phyloP scores from a whole-genome alignment of 2,797 vertebrate species.

The Malurus leucopterus region DNA sequence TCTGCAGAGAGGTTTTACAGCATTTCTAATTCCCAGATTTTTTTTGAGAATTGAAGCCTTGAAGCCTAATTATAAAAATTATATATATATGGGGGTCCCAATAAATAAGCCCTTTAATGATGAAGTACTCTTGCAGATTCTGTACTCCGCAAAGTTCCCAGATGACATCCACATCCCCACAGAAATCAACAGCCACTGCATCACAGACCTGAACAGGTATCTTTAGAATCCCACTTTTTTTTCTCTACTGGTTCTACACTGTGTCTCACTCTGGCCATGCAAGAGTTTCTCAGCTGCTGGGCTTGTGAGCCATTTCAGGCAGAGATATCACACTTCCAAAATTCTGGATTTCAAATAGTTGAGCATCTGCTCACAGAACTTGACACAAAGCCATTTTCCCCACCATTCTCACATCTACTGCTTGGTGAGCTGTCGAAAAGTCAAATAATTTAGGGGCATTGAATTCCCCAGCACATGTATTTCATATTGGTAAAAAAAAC shows the following conservation, averaged over 20 bases:
- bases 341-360: background rate
- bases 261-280: background rate
- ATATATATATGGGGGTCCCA: too few relatives aligned
- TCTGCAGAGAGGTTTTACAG: background rate
- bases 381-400: background rate
- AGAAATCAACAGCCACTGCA: background rate
- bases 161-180: background rate
- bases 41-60: background rate
- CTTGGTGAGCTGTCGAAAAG: background rate
- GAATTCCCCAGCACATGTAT: background rate
- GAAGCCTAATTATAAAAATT: background rate
- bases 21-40: background rate
- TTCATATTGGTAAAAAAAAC: background rate
- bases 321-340: background rate
- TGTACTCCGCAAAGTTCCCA: background rate
- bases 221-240: background rate
- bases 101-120: background rate
- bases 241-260: background rate
- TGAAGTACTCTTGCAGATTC: background rate
- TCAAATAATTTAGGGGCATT: background rate
- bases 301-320: background rate
- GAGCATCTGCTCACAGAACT: background rate
- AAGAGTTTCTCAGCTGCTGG: background rate
- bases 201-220: background rate
- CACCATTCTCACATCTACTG: fast-evolving